Base-by-base conservation (phyloP, 2,888 invertebrate genomes). In the Aricia artaxerxes region DNA sequence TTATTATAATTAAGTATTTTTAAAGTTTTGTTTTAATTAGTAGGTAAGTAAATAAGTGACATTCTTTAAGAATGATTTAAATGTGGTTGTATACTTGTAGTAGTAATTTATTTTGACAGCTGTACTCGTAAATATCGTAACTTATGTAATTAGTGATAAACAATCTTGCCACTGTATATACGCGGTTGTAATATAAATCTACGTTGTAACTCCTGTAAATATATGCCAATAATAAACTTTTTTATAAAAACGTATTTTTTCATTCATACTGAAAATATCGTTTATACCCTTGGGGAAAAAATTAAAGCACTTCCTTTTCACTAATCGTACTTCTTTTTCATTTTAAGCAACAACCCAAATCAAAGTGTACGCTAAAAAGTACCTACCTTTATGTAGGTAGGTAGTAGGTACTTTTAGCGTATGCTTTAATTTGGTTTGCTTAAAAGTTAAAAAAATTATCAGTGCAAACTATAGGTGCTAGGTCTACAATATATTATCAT, bases 101-200 rank as follows among this genome's bases (percentile, higher is more conserved):
- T 69, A 38, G 69, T 69, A 69, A 69, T 69, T 69, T 69, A 69
- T 69, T 69, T 69, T 38, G 69, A 69, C 69, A 38, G 69, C 13
- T 44, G 73, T 73, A 73, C 24, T 76, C 35, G 53, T 76, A 76
- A 57, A 35, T 76, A 57, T 4, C 24, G 3, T 76, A 57, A 75
- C 11, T 53, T 44, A 69, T 69, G 35, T 69, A 38, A 69, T 75
- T 53, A 76, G 57, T 76, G 35, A 76, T 76, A 76, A 13, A 53
- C 16, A 53, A 76, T 75, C 79, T 79, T 79, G 79, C 79, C 79
- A 73, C 60, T 79, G 73, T 79, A 79, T 60, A 72, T 69, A 64
- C 38, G 64, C 77, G 13, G 79, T 76, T 79, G 79, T 79, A 57
- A 57, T 57, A 77, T 57, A 73, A 73, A 57, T 57, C 4, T 57